Evolutionary conservation across 1,140 invertebrate species (phyloP).

Genomic region (Anastrepha ludens): DNA sequence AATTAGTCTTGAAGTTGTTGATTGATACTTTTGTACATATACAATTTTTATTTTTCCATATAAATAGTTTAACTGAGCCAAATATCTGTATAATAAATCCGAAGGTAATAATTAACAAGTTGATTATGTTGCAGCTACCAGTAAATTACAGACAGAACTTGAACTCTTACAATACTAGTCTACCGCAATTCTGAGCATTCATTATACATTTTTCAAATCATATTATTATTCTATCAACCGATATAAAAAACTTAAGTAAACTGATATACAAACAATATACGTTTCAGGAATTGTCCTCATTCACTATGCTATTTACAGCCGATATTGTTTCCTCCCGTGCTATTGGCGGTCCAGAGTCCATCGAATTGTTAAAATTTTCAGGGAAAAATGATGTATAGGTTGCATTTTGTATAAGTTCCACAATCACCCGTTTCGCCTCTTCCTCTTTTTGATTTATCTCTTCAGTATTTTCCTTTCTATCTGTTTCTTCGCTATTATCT

Average conservation of each 20-base stretch:
- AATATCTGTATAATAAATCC: too few species aligned
- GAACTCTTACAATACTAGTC: too few species aligned
- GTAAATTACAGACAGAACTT: too few species aligned
- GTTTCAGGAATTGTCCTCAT: constrained; percentile 38
- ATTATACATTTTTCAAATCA: too few species aligned
- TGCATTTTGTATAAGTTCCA: constrained; percentile 57
- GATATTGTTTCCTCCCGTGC: constrained; percentile 57
- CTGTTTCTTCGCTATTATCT: constrained; percentile 4
- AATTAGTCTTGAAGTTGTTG: too few species aligned
- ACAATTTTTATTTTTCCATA: too few species aligned
- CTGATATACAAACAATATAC: background rate
- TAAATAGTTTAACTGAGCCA: too few species aligned
- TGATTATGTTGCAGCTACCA: too few species aligned
- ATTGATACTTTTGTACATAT: too few species aligned
- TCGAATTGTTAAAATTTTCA: constrained; percentile 52
- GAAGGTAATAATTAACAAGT: too few species aligned
- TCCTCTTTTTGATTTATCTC: constrained; percentile 55
- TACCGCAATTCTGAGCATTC: too few species aligned
- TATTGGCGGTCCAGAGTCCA: constrained; percentile 55
- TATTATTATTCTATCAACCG: background rate
- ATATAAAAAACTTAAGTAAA: background rate
- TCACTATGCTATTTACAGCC: constrained; percentile 56
- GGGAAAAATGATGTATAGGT: constrained; percentile 56
- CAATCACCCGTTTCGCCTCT: constrained; percentile 55
- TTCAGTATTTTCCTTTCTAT: background rate